These are phyloP conservation scores for Asbolus verrucosus DNA, from an alignment of 1,140 invertebrate genomes.

Conservation along the genomic window DNA sequence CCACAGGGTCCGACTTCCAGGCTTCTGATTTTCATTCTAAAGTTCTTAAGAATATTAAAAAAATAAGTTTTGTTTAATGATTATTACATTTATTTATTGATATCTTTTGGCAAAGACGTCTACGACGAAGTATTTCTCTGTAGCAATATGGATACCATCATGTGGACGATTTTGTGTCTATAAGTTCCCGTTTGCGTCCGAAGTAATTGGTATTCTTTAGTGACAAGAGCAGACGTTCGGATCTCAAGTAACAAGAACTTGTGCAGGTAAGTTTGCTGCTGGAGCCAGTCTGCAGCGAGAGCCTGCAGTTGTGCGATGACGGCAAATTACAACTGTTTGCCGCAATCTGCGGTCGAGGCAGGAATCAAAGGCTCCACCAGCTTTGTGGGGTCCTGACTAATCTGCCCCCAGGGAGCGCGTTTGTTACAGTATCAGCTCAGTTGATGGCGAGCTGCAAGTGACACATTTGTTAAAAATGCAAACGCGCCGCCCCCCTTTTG, in stretches of 20 bases:
- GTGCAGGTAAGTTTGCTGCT: conserved; percentile 20
- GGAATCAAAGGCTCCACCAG: conserved; percentile 41
- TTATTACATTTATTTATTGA: too few species aligned
- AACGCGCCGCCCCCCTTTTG: conserved; percentile 48
- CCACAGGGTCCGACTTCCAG: too few species aligned
- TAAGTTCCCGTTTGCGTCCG: too few species aligned
- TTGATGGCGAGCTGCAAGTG: conserved; percentile 58
- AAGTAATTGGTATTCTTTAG: too few species aligned
- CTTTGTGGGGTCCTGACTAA: conserved; percentile 42
- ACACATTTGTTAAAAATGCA: conserved; percentile 64
- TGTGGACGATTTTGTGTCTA: too few species aligned
- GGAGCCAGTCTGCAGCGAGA: conserved; percentile 5
- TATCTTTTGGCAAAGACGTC: too few species aligned
- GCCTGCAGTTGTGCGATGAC: not conserved
- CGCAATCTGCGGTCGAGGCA: conserved; percentile 28
- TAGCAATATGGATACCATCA: too few species aligned
- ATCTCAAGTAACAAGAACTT: conserved; percentile 19
- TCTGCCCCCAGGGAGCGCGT: conserved; percentile 30
- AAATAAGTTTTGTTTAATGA: too few species aligned
- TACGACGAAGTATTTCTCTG: too few species aligned
- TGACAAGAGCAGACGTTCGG: too few species aligned
- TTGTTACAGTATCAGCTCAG: conserved; percentile 57
- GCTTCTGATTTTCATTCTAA: too few species aligned
- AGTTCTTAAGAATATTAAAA: too few species aligned
- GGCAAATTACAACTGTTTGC: conserved; percentile 42